Percentiles rank a stretch among this genome's conserved stretches.
Conservation (phyloP, 2,888 invertebrate genomes). For the Caenorhabditis doughertyi region DNA sequence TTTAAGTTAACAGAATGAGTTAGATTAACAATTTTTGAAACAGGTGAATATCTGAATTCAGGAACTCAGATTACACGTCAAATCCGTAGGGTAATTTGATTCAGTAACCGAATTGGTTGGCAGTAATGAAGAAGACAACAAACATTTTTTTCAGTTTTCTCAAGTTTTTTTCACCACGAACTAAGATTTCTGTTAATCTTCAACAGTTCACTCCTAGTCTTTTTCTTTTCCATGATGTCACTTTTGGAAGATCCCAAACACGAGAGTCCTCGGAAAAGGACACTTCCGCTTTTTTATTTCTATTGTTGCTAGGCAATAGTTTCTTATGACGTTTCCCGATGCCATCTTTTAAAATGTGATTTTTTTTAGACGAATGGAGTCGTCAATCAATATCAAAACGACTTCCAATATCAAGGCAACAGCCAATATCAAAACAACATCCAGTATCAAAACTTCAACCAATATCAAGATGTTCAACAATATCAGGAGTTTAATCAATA, state of each 20-base stretch:
- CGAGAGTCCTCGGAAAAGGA: background rate
- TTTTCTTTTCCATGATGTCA: too few relatives aligned
- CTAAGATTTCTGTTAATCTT: too few relatives aligned
- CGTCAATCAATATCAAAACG: background rate
- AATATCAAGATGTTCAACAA: background rate
- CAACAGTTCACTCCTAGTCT: background rate
- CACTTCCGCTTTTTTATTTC: background rate
- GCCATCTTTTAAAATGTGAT: background rate
- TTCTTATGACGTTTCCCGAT: background rate
- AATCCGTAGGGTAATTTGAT: background rate
- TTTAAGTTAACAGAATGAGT: background rate
- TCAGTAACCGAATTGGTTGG: background rate
- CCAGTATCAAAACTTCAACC: background rate
- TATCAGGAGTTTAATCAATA: background rate
- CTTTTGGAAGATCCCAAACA: background rate
- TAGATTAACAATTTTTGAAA: conserved; percentile 10
- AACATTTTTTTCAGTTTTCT: background rate
- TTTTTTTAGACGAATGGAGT: background rate
- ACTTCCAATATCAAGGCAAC: background rate
- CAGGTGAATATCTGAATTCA: conserved; percentile 8
- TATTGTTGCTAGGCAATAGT: background rate
- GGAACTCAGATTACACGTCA: conserved; percentile 6
- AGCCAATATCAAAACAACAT: background rate
- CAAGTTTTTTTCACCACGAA: background rate
- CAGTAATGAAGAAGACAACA: background rate